Evolutionary conservation across 2,113 vertebrate genomes (phyloP).

Genomic region (Cephalopholis sonnerati): DNA sequence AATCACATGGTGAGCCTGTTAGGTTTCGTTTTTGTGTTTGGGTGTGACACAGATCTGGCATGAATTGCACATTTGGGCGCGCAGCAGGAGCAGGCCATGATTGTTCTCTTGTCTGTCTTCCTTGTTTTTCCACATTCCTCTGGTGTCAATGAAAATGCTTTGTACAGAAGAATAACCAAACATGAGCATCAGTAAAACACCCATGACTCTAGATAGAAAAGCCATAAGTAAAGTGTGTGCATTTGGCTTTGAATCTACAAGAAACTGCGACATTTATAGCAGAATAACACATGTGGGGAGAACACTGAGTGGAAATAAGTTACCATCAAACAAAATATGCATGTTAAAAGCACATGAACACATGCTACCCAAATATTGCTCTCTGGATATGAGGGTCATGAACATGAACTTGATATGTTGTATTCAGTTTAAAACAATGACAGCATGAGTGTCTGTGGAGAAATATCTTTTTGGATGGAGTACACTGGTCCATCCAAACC

Average conservation of each 20-base stretch:
- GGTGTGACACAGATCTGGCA: not conserved
- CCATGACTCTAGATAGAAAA: not conserved
- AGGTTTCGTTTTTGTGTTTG: not conserved
- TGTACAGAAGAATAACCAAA: not conserved
- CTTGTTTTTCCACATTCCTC: not conserved
- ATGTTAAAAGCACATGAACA: not conserved
- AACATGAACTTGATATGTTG: not conserved
- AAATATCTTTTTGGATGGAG: no score
- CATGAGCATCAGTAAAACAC: rapidly evolving
- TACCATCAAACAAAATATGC: not conserved
- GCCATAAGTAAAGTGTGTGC: not conserved
- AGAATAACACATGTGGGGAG: not conserved
- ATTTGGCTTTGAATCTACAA: not conserved
- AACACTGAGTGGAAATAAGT: not conserved
- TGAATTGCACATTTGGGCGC: not conserved
- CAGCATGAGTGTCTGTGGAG: no score
- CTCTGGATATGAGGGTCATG: not conserved
- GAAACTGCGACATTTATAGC: not conserved
- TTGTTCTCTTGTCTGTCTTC: not conserved
- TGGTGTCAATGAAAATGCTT: not conserved
- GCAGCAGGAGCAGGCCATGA: rapidly evolving
- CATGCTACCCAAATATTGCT: not conserved
- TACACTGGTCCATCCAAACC: not conserved
- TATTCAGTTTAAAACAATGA: not conserved
- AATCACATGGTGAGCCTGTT: slow-evolving; percentile 50